Evolutionary conservation across 2,888 invertebrate species (phyloP), one percentile per base, ranked within the genome.

Genomic region (Harpalus rubripes): DNA sequence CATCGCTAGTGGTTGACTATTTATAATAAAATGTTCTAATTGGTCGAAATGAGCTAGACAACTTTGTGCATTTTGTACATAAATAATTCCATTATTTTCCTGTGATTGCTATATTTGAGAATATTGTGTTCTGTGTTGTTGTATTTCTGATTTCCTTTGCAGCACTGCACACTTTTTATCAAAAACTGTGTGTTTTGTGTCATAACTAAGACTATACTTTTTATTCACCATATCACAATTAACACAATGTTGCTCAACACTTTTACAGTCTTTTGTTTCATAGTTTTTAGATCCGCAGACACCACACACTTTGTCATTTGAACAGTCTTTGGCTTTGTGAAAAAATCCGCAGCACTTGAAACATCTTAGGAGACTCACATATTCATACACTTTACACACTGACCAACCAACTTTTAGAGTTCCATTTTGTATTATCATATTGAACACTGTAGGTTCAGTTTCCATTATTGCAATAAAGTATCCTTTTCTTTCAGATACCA

Each of bases 51-150:
- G 32, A 26, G 72, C 72, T 26, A 72, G 22, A 32, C 22, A 22
- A 72, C 72, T 72, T 72, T 72, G 72, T 32, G 72, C 26, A 32
- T 72, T 72, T 72, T 72, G 72, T 26, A 72, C 10, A 72, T 72
- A 72, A 26, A 72, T n/a, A 15, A n/a, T 7, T 7, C 72, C 72
- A 72, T 32, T 72, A 72, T 16, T 72, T 15, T 72, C 32, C 32
- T 26, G 6, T 72, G 72, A 12, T 72, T 72, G 72, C 72, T 72
- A 72, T 72, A 26, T 15, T 72, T 6, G 1, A 72, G 15, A 32
- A 32, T 72, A 26, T 22, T 32, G 22, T 32, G 32, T 32, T 72
- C 39, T 72, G 26, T 32, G 12, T 32, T 32, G 72, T 32, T 72
- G 65, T 32, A 22, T 32, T 32, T 72, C 72, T 32, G 18, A 12